phyloP scores from a whole-genome alignment of 1,140 invertebrate species.

The Trichonephila inaurata region DNA sequence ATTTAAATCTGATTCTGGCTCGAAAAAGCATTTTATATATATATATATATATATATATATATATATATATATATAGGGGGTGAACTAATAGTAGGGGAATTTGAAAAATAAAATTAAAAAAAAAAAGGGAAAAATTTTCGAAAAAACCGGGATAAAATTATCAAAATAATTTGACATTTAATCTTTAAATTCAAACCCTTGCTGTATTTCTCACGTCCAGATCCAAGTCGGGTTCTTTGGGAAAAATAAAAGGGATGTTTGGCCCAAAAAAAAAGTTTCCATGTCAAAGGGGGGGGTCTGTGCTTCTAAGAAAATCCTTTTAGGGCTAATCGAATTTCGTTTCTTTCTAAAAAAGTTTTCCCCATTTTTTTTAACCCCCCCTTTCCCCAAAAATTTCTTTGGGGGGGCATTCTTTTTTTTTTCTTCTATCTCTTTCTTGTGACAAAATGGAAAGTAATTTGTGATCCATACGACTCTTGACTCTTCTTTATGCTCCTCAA shows the following conservation, averaged over 20 bases:
- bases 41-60: too few relatives aligned
- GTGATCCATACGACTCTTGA: background rate
- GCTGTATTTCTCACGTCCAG: background rate
- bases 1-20: too few relatives aligned
- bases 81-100: too few relatives aligned
- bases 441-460: background rate
- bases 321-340: conserved; percentile 22
- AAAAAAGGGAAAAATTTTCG: too few relatives aligned
- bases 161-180: too few relatives aligned
- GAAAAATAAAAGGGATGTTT: background rate
- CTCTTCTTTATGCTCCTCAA: background rate
- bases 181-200: background rate
- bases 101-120: too few relatives aligned
- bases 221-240: too few relatives aligned
- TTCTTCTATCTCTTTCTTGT: background rate
- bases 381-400: too few relatives aligned
- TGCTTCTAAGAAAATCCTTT: conserved; percentile 16
- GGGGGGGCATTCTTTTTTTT: background rate
- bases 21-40: too few relatives aligned
- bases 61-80: too few relatives aligned
- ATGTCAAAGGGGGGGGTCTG: background rate
- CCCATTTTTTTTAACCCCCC: too few relatives aligned
- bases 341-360: background rate
- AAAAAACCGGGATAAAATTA: too few relatives aligned
- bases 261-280: background rate